Base-by-base conservation (phyloP, 2,888 invertebrate genomes). In the Dorcus parallelipipedus region DNA sequence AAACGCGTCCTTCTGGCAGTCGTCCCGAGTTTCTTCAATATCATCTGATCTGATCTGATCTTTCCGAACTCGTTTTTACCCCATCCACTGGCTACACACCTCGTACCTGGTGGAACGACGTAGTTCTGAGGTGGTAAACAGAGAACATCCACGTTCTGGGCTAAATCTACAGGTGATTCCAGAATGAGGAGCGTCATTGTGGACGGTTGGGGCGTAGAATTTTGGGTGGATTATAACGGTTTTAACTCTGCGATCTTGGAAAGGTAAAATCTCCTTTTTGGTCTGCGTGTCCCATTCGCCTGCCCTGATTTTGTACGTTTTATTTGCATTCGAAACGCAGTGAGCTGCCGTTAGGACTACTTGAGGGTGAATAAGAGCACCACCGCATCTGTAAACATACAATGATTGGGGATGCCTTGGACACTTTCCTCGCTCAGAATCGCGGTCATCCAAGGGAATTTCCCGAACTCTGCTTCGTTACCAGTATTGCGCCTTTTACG, bases 261-360 rank as follows among this genome's bases (percentile, higher is more conserved):
- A 85, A 0, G 84, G 85, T 52, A 83, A 81, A 6, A 87, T 79
- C 73, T 93, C 92, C 38, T 85, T 85, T 0, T 78, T 80, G 0
- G 89, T 89, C 76, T 91, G 90, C 0, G 91, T 88, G 78, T 93
- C 92, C 92, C 93, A 93, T 74, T 93, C 93, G 0, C 93, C 93
- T 0, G 89, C 87, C 2, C 92, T 80, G 2, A 86, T 78, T 65
- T 80, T 81, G 23, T 48, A 58, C 3, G 3, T 42, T 50, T 52
- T 40, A 26, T 26, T 23, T 14, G 45, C 41, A 73, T 78, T 78
- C 47, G 69, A 57, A 5, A 89, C 85, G 66, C 93, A 87, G 72
- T 94, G 94, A 0, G 89, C 91, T 0, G 87, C 91, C 0, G 93
- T 93, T 59, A 93, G 78, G 9, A 91, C 86, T 0, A 91, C 91